Percentiles rank a stretch among this genome's conserved stretches.
phyloP scores from a whole-genome alignment of 2,888 invertebrate species.

The Automeris io region DNA sequence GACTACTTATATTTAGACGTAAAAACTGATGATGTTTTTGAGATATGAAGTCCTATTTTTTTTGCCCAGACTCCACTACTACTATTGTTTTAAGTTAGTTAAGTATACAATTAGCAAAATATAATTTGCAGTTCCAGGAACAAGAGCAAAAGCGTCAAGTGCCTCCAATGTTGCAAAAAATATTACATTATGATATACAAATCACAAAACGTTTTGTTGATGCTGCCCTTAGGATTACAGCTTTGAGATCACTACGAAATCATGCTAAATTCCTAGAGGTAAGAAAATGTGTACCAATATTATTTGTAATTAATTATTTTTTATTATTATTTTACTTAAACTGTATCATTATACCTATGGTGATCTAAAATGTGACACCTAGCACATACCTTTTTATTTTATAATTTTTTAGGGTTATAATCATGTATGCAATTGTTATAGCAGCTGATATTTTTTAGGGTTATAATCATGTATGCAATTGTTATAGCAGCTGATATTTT shows the following conservation, averaged over 20 bases:
- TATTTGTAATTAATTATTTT: not conserved
- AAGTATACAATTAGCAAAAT: not conserved
- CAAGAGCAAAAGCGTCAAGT: constrained; percentile 54
- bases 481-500: constrained; percentile 20
- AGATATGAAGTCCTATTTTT: too few relatives aligned
- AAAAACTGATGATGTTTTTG: too few relatives aligned
- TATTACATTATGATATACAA: constrained; percentile 68
- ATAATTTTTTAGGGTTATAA: too few relatives aligned
- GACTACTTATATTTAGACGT: too few relatives aligned
- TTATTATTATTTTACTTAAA: too few relatives aligned
- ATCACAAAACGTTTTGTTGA: constrained; percentile 73
- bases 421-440: too few relatives aligned
- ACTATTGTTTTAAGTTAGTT: not conserved
- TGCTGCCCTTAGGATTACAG: constrained; percentile 57
- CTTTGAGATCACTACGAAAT: constrained; percentile 68
- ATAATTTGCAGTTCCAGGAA: constrained; percentile 36
- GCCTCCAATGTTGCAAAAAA: constrained; percentile 62
- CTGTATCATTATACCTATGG: too few relatives aligned
- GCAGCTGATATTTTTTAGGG: not conserved
- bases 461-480: not conserved
- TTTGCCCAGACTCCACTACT: too few relatives aligned
- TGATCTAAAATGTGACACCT: too few relatives aligned
- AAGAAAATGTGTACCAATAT: constrained; percentile 10
- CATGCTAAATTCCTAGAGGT: constrained; percentile 78
- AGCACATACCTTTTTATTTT: too few relatives aligned